Base-by-base conservation (phyloP, 2,797 vertebrate genomes). In the Leptoclinus maculatus region DNA sequence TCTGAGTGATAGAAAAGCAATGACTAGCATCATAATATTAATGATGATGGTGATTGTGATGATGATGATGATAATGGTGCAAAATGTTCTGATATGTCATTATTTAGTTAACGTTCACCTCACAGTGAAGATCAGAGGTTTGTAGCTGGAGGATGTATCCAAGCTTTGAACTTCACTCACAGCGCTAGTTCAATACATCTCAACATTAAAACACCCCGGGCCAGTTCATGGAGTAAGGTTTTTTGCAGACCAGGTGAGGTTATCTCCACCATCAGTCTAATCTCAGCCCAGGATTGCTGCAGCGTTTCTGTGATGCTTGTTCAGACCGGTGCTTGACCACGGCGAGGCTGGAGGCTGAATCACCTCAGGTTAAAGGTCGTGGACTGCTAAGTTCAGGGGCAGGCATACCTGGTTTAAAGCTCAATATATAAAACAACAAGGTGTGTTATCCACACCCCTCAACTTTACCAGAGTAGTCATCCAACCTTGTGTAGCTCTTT, bases 271-370 rank as follows among this genome's bases (percentile, higher is more conserved):
- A 87, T 85, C 79, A 65, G 58, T 67, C 54, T 82, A 38, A 70
- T 72, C 71, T 80, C 69, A 74, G 38, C 41, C 34, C 53, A 58
- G 16, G 60, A 59, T 41, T 58, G 16, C 65, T 49, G 58, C 75
- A 36, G 78, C 32, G 4, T 71, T 65, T 71, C 70, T 74, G 49
- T 29, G 54, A 60, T 79, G 65, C 72, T 80, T 86, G 74, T 74
- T 80, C 82, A 85, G 83, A 75, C 83, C 80, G 85, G 38, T 88
- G 74, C 82, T 62, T 80, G 72, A 83, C 80, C 65, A 36, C 53
- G 45, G 43, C 62, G 79, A 82, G 74, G 72, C 80, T 74, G 62
- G 47, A 80, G 84, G 82, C 58, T 34, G 66, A 79, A 75, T 80
- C 54, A 25, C 65, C 70, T 80, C 51, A 71, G 82, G 82, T 86